phyloP scores from a whole-genome alignment of 2,113 vertebrate species.

The Python bivittatus region DNA sequence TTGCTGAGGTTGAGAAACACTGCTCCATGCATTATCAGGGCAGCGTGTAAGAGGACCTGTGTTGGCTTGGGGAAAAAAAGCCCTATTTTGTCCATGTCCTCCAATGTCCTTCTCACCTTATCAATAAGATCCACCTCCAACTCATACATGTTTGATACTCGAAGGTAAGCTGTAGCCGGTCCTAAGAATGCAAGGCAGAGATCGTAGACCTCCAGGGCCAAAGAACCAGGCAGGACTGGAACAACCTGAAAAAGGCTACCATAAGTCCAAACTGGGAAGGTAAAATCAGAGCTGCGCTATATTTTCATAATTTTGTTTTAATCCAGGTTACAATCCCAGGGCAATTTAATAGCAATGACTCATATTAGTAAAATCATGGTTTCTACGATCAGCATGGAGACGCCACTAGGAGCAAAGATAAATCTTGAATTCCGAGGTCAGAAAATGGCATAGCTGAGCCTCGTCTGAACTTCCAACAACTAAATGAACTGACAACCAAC shows the following conservation, averaged over 20 bases:
- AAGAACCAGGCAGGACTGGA: conserved; percentile 62
- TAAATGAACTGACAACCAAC: background rate
- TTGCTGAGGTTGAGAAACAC: too few relatives aligned
- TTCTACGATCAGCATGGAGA: too few relatives aligned
- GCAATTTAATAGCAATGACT: background rate
- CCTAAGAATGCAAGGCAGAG: conserved; percentile 68
- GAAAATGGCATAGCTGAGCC: too few relatives aligned
- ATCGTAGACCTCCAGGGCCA: conserved; percentile 68
- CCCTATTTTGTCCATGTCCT: too few relatives aligned
- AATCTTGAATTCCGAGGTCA: background rate
- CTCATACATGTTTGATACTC: conserved; percentile 67
- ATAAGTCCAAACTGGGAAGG: background rate
- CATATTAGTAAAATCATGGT: background rate
- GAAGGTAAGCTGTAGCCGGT: conserved; percentile 58
- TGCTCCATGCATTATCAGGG: too few relatives aligned
- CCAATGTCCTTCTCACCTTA: conserved; percentile 52
- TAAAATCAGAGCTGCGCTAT: background rate
- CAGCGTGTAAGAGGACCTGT: too few relatives aligned
- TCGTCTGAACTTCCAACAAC: too few relatives aligned
- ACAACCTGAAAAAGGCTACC: conserved; percentile 56
- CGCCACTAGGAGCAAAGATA: background rate
- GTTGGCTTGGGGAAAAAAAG: too few relatives aligned
- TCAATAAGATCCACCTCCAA: conserved; percentile 72
- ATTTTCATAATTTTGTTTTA: background rate
- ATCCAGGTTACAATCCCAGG: background rate